Evolutionary conservation across 2,888 invertebrate genomes (phyloP), one percentile per base, ranked within the genome.

Genomic region (Diogma glabrata): DNA sequence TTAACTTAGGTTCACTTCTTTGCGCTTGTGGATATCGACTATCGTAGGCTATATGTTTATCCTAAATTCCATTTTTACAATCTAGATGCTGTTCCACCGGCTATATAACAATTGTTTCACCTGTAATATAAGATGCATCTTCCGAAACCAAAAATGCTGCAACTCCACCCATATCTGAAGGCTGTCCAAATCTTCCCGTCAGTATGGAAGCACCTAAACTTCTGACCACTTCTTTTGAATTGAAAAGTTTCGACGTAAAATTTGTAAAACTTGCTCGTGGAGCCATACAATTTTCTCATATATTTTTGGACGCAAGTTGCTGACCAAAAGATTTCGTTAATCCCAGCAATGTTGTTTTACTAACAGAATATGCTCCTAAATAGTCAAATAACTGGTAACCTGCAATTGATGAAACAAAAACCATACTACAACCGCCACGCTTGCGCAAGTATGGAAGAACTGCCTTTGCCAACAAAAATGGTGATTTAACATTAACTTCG

Each of bases 251-350:
- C 55, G 73, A 65, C 4, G 94, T 86, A 72, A 97, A 96, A 63
- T 86, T 89, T 0, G 96, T 97, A 60, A 84, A 77, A 46, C 97
- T 84, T 45, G 96, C 72, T 38, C 96, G 96, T 30, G 97, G 95
- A 17, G 93, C 91, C 28, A 97, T 76, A 60, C 87, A 86, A 67
- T 97, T 97, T 0, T 96, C 93, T 58, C 94, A 78, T 58, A 97
- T 93, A 58, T 91, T 90, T 56, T 86, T 83, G 8, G 72, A 60
- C 0, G 85, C 87, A 36, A 91, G 72, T 64, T 90, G 86, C 54
- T 74, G 72, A 3, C 91, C 81, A 26, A 88, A 79, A 43, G 84
- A 83, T 72, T 91, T 93, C 2, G 88, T 86, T 40, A 97, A 67
- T 7, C 94, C 94, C 54, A 96, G 69, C 47, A 97, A 71, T 5